A percentile compares a stretch with the other conserved stretches of the same genome.
Conservation (phyloP, 2,888 invertebrate species). For the Phortica okadai region DNA sequence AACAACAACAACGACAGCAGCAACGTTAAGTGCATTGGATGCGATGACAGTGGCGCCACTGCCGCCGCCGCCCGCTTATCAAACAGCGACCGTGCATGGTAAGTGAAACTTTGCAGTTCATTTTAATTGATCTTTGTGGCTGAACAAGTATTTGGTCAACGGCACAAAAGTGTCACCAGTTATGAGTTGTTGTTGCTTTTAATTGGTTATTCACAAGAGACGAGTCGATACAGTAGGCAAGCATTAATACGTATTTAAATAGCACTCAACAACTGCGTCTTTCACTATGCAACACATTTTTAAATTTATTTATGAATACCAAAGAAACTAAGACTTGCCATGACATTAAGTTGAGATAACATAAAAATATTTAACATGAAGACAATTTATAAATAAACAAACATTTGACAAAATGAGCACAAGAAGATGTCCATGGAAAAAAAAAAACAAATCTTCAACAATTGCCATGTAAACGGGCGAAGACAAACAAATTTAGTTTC, state of each 20-base stretch:
- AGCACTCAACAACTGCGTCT: too few species aligned
- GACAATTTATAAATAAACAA: too few species aligned
- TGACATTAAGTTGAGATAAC: too few species aligned
- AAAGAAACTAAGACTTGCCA: too few species aligned
- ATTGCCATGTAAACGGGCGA: background rate
- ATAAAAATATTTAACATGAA: too few species aligned
- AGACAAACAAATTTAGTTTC: background rate
- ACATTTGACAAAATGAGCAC: too few species aligned
- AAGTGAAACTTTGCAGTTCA: slow-evolving; percentile 52
- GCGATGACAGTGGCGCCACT: slow-evolving; percentile 57
- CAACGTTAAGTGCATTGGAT: slow-evolving; percentile 53
- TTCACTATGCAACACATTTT: slow-evolving; percentile 17
- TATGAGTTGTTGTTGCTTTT: background rate
- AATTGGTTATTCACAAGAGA: too few species aligned
- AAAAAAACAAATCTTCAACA: background rate
- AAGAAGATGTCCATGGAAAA: background rate
- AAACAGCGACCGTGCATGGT: slow-evolving; percentile 76
- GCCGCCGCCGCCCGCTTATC: slow-evolving; percentile 75
- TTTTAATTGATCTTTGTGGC: slow-evolving; percentile 5
- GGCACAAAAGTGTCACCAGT: background rate
- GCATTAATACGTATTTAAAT: too few species aligned
- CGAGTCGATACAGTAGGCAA: too few species aligned
- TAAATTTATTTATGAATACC: too few species aligned
- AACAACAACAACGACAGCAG: slow-evolving; percentile 40
- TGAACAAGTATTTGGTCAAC: background rate